These are phyloP conservation scores for Tetranychus truncatus DNA, from an alignment of 2,888 invertebrate species.

Conservation along the genomic window DNA sequence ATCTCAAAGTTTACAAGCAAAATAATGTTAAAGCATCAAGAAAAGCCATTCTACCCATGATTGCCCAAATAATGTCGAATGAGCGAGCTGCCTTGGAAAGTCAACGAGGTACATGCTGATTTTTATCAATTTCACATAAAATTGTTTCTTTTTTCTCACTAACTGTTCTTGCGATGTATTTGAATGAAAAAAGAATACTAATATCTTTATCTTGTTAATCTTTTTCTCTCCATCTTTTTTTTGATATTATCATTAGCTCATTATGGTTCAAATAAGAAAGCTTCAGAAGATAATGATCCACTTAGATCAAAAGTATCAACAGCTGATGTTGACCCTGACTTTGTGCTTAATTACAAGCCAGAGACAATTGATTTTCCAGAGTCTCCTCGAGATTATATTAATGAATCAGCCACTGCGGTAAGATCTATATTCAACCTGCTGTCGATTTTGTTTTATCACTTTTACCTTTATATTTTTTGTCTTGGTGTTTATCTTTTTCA, in stretches of 20 bases:
- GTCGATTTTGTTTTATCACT: no score
- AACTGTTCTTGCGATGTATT: no score
- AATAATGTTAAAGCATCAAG: constrained; percentile 18
- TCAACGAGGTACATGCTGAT: not conserved
- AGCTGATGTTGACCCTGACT: constrained; percentile 25
- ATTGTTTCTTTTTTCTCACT: no score
- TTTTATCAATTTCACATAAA: no score
- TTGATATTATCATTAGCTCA: no score
- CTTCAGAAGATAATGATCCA: no score
- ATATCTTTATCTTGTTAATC: no score
- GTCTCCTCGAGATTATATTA: constrained; percentile 15
- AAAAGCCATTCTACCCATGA: constrained; percentile 19
- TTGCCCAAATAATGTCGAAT: not conserved
- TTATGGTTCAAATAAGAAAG: no score
- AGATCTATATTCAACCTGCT: no score
- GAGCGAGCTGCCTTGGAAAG: not conserved
- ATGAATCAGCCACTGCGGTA: not conserved
- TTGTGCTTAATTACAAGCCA: constrained; percentile 23
- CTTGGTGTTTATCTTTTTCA: no score
- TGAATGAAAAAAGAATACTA: not conserved
- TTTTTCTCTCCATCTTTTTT: no score
- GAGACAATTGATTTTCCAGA: constrained; percentile 28
- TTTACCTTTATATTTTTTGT: no score
- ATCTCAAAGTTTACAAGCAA: constrained; percentile 10
- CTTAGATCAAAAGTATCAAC: constrained; percentile 14